Evolutionary conservation across 2,888 invertebrate genomes (phyloP).

Genomic region (Amaurobius ferox): DNA sequence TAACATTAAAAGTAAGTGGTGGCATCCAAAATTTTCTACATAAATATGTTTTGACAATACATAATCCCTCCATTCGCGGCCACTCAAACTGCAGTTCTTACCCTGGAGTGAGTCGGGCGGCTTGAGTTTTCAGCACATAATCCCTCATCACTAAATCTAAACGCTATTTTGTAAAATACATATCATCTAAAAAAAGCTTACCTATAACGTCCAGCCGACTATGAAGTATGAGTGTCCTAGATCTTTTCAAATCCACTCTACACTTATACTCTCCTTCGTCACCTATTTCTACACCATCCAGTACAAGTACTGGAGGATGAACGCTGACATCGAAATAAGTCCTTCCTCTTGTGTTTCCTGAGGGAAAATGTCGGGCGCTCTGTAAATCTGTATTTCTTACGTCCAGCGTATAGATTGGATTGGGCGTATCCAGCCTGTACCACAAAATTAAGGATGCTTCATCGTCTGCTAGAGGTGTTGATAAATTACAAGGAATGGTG

Average conservation of each 20-base stretch:
- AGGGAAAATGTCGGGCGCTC: conserved; percentile 36
- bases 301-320: conserved; percentile 43
- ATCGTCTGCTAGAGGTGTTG: conserved; percentile 43
- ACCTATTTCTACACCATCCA: conserved; percentile 8
- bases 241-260: conserved; percentile 56
- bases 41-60: too few species aligned
- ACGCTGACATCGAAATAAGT: conserved; percentile 40
- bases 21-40: too few species aligned
- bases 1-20: too few species aligned
- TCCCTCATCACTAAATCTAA: too few species aligned
- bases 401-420: conserved; percentile 63
- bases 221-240: conserved; percentile 58
- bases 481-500: conserved; percentile 44
- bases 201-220: conserved; percentile 85
- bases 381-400: conserved; percentile 27
- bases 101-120: too few species aligned
- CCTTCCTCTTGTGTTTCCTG: conserved; percentile 8
- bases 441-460: conserved; percentile 61
- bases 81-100: too few species aligned
- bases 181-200: too few species aligned
- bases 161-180: too few species aligned
- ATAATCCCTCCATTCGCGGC: too few species aligned
- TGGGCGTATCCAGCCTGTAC: conserved; percentile 49
- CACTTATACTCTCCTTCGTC: conserved; percentile 57
- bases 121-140: too few species aligned